A percentile compares a stretch with the other conserved stretches of the same genome.
phyloP scores from a whole-genome alignment of 1,140 invertebrate genomes.

The Drosophila lini region DNA sequence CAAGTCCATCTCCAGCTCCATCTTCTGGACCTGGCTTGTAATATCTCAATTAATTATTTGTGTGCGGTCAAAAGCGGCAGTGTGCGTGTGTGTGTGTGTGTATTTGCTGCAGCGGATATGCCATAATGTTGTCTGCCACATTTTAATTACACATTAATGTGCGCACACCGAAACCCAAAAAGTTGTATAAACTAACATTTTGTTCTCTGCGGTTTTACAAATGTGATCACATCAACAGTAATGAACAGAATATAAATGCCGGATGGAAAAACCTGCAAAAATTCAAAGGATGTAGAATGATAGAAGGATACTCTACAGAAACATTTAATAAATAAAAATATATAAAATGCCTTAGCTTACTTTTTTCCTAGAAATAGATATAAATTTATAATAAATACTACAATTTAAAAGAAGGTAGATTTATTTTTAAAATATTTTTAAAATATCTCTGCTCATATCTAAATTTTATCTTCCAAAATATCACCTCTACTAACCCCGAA shows the following conservation, averaged over 20 bases:
- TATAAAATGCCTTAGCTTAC: not conserved
- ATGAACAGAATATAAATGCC: constrained; percentile 26
- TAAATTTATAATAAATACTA: not conserved
- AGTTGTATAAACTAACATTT: constrained; percentile 68
- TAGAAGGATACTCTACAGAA: not conserved
- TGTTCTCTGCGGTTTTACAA: constrained; percentile 67
- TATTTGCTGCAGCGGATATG: constrained; percentile 36
- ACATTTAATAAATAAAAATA: not conserved
- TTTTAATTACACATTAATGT: constrained; percentile 80
- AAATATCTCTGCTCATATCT: not conserved
- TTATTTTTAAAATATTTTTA: not conserved
- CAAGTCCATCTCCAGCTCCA: constrained; percentile 8
- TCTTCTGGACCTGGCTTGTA: constrained; percentile 41
- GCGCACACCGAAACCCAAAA: constrained; percentile 59
- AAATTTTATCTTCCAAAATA: not conserved
- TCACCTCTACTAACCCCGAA: not conserved
- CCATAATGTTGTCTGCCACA: constrained; percentile 69
- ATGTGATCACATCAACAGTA: constrained; percentile 57
- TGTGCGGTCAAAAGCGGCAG: constrained; percentile 61
- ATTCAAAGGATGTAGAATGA: not conserved
- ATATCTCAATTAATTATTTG: constrained; percentile 79
- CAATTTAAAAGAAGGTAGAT: not conserved
- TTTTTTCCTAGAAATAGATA: not conserved
- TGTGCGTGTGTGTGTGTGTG: constrained; percentile 25
- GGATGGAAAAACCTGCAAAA: not conserved